phyloP scores from a whole-genome alignment of 2,113 vertebrate species.

The Tachycineta bicolor region DNA sequence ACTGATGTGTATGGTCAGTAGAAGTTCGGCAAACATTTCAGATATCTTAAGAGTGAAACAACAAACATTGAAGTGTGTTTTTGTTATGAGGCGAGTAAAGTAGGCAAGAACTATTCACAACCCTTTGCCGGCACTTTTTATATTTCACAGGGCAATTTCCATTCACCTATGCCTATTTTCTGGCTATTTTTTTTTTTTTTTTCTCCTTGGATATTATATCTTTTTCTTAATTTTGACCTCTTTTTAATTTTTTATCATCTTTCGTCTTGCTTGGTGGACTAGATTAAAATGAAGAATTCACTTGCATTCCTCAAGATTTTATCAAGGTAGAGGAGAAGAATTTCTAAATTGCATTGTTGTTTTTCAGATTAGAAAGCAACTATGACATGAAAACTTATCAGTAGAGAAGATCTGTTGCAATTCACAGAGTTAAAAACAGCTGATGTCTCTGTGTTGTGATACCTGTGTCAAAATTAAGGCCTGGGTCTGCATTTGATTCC shows the following conservation, averaged over 20 bases:
- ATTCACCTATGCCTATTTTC: not conserved
- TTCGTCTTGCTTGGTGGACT: not conserved
- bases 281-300: not conserved
- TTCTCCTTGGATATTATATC: not conserved
- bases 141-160: not conserved
- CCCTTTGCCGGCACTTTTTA: not conserved
- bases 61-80: not conserved
- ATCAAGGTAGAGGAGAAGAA: not conserved
- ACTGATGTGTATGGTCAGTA: not conserved
- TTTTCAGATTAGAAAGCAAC: not conserved
- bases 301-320: not conserved
- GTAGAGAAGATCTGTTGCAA: not conserved
- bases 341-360: not conserved
- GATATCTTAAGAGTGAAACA: not conserved
- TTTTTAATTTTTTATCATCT: not conserved
- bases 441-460: not conserved
- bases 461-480: not conserved
- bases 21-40: not conserved
- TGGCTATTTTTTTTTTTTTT: not conserved
- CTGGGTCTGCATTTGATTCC: not conserved
- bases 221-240: not conserved
- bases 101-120: not conserved
- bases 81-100: not conserved
- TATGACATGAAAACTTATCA: not conserved
- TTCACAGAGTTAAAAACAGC: not conserved